Percentiles rank a stretch among this genome's conserved stretches.
phyloP scores from a whole-genome alignment of 2,888 invertebrate genomes.

The Machimus rusticus region DNA sequence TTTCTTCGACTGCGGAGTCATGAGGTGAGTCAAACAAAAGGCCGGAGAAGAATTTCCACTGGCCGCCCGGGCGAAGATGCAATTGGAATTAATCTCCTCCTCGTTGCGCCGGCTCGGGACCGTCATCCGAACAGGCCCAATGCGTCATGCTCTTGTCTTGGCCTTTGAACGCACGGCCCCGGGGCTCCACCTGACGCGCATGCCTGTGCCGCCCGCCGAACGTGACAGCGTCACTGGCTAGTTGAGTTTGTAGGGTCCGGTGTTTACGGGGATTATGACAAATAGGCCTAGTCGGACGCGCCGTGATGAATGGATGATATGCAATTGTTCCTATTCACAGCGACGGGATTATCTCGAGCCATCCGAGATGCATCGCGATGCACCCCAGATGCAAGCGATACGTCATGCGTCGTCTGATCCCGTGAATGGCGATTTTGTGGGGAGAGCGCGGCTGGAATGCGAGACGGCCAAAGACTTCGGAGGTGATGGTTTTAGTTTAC shows the following conservation, averaged over 20 bases:
- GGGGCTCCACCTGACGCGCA: slow-evolving; percentile 22
- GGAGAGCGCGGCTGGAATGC: neutral
- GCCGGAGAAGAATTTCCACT: slow-evolving; percentile 11
- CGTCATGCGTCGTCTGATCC: slow-evolving; percentile 27
- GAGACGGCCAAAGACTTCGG: neutral
- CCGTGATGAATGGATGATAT: slow-evolving; percentile 18
- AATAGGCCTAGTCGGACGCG: slow-evolving; percentile 28
- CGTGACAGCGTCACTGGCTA: slow-evolving; percentile 29
- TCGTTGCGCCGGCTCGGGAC: neutral
- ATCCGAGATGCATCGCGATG: neutral
- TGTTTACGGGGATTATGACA: slow-evolving; percentile 41
- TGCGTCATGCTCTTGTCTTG: slow-evolving; percentile 41
- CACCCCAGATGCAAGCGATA: slow-evolving; percentile 19
- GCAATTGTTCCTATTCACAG: slow-evolving; percentile 32
- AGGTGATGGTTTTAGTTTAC: neutral
- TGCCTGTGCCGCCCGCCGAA: neutral
- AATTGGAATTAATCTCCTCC: slow-evolving; percentile 35
- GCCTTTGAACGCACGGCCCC: slow-evolving; percentile 23
- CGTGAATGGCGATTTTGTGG: slow-evolving; percentile 24
- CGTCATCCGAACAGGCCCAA: slow-evolving; percentile 18
- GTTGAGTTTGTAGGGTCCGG: slow-evolving; percentile 15
- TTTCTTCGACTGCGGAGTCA: slow-evolving; percentile 33
- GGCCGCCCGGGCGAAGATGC: neutral
- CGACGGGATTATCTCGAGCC: slow-evolving; percentile 14
- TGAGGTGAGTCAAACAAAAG: slow-evolving; percentile 22